phyloP scores from a whole-genome alignment of 1,140 invertebrate species.

The Papilio glaucus region DNA sequence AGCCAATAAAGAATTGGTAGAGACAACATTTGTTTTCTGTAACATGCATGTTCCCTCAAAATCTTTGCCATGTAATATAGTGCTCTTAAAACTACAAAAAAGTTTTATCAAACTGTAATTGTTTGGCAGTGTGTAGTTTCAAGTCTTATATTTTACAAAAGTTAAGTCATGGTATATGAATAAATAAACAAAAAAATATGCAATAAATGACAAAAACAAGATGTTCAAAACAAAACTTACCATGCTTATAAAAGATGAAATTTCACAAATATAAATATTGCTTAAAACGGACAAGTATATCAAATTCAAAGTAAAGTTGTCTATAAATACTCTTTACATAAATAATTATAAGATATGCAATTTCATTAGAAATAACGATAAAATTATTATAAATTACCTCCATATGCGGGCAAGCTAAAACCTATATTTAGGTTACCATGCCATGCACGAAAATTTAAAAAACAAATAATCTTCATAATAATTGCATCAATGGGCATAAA shows the following conservation, averaged over 20 bases:
- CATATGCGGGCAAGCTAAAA: neutral
- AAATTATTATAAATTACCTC: neutral
- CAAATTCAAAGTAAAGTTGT: neutral
- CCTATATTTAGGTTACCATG: neutral
- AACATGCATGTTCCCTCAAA: too few species aligned
- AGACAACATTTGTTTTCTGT: too few species aligned
- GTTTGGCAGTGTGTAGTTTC: neutral
- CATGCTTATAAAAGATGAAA: neutral
- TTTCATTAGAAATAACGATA: neutral
- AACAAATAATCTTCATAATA: neutral
- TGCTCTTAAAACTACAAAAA: neutral
- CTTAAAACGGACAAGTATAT: neutral
- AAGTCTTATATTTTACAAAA: slow-evolving; percentile 11
- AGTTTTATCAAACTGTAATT: neutral
- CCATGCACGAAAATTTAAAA: neutral
- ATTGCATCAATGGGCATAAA: neutral
- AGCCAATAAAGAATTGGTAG: too few species aligned
- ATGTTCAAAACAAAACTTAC: neutral
- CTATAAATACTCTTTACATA: neutral
- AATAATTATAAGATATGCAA: neutral
- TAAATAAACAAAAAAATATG: too few species aligned
- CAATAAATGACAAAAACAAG: too few species aligned
- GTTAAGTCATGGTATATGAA: neutral
- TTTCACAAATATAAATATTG: neutral
- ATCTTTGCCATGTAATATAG: too few species aligned